These are phyloP conservation scores for Ellobius talpinus DNA, from an alignment of 2,113 vertebrate genomes.

Conservation along the genomic window DNA sequence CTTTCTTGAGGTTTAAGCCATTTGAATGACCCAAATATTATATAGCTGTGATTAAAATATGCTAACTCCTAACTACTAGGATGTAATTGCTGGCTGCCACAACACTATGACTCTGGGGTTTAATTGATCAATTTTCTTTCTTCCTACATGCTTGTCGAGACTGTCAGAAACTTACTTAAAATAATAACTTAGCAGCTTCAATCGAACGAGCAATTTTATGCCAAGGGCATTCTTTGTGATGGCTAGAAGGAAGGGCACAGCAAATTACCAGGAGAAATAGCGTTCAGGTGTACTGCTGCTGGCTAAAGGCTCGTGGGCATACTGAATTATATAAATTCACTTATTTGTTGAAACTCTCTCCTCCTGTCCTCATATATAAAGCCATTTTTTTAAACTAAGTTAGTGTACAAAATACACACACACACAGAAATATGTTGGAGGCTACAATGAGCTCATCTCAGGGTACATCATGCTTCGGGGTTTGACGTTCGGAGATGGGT, in stretches of 20 bases:
- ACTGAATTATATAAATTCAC: neutral
- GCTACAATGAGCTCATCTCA: neutral
- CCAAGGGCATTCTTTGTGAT: conserved; percentile 66
- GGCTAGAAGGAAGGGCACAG: conserved; percentile 36
- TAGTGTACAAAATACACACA: neutral
- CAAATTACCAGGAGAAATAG: neutral
- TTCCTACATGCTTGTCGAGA: conserved; percentile 79
- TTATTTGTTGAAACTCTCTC: neutral
- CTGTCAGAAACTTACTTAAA: conserved; percentile 68
- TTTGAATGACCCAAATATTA: conserved; percentile 37
- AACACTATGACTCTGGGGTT: conserved; percentile 76
- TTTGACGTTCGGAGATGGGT: neutral
- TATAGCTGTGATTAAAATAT: conserved; percentile 64
- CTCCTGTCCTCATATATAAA: neutral
- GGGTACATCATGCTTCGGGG: neutral
- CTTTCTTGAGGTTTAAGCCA: conserved; percentile 1
- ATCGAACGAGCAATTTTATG: conserved; percentile 79
- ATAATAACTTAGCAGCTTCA: conserved; percentile 77
- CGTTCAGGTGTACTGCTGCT: neutral
- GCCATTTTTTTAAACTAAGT: too few species aligned
- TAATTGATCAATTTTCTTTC: conserved; percentile 79
- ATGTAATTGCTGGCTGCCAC: conserved; percentile 77
- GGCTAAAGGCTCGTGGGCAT: neutral
- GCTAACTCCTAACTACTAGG: conserved; percentile 76
- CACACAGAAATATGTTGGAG: neutral